Evolutionary conservation across 2,888 invertebrate genomes (phyloP), one percentile per base, ranked within the genome.

Genomic region (Sphaerophoria rueppellii): DNA sequence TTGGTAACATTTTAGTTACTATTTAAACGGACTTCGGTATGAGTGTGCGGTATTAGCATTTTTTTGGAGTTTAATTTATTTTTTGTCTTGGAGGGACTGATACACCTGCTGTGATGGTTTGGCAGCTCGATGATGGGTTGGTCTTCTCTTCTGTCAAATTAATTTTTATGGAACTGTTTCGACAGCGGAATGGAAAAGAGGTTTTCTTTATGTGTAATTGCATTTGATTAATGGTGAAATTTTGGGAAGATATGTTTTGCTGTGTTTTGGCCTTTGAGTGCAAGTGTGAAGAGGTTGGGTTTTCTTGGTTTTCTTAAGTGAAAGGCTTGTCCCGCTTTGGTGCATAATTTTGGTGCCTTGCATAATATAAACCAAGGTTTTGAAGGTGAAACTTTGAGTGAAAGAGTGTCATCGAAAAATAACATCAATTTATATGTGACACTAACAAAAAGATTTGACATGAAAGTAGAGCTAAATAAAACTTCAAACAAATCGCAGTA

Each of bases 1-100:
- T 14, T 16, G 24, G 46, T 61, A 52, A 40, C n/a, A 40, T 67
- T 37, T 46, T 43, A 40, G 34, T 48, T 34, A 43, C 43, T 43
- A 80, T 65, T 71, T 65, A 54, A 71, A 71, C 63, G 75, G 4
- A 67, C 46, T 60, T 80, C 61, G 72, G 67, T 75, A 75, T 75
- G 75, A 71, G 76, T 77, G 80, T 72, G 83, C 71, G 74, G 71
- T 70, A 72, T 81, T 85, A 85, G 81, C 85, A 85, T 85, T 85
- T 85, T 34, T 76, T 81, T 75, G 24, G 1, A 24, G 24, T 24
- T 24, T 2, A 24, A 24, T 14, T 80, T 78, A 69, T 60, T 80
- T 71, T 72, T 40, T 63, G 69, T 81, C 37, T 65, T 16, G 3
- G 9, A 40, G 12, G 46, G 81, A 69, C 80, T 81, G 11, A 24